phyloP scores from a whole-genome alignment of 23 tunicate genomes.

The Oikopleura vanhoeffeni region DNA sequence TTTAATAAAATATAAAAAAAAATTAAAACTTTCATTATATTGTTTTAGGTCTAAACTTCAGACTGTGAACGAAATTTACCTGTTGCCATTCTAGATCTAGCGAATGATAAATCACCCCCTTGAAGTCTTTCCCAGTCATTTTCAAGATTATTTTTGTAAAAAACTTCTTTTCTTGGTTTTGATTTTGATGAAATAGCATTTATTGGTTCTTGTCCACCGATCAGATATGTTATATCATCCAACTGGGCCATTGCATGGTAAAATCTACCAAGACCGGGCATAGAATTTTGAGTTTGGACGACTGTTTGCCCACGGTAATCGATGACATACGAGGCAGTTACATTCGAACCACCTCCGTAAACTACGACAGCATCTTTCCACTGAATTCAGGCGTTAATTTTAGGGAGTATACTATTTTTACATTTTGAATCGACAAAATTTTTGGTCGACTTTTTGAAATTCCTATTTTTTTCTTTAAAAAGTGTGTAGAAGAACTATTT shows the following conservation, averaged over 20 bases:
- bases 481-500: no score
- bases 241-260: not conserved
- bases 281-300: not conserved
- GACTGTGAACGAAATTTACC: no score
- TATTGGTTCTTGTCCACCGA: not conserved
- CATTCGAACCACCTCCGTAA: not conserved
- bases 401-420: no score
- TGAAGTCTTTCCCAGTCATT: not conserved
- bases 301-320: not conserved
- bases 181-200: not conserved
- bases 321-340: not conserved
- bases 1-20: no score
- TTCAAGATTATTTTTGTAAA: not conserved
- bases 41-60: no score
- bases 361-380: not conserved
- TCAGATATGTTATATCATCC: not conserved
- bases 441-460: no score
- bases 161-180: not conserved
- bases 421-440: no score
- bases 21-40: no score
- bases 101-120: not conserved
- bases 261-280: not conserved
- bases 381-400: no score
- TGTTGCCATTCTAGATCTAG: not conserved
- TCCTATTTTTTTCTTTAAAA: no score